These are phyloP conservation scores for Norana najaformis DNA, from an alignment of 2,888 invertebrate genomes.

Conservation along the genomic window DNA sequence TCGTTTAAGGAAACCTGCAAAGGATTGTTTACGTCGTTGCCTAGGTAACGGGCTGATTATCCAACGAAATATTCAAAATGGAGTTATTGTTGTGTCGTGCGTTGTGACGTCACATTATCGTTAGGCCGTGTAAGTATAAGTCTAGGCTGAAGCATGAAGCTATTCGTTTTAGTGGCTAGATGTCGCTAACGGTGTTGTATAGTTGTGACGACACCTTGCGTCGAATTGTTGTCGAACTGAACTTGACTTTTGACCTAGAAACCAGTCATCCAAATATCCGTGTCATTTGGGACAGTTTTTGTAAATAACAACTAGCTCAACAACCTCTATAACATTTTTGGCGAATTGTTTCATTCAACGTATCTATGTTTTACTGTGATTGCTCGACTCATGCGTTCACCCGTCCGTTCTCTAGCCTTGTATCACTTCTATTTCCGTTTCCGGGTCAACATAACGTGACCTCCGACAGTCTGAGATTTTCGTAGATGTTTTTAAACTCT, in stretches of 20 bases:
- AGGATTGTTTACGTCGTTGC: neutral
- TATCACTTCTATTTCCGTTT: neutral
- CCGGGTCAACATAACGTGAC: neutral
- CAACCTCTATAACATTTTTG: too few relatives aligned
- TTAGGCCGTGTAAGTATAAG: neutral
- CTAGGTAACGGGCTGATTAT: neutral
- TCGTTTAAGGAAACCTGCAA: neutral
- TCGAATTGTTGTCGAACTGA: neutral
- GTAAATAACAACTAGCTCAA: neutral
- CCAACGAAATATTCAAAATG: neutral
- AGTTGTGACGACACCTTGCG: neutral
- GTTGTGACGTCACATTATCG: neutral
- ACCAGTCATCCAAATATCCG: neutral
- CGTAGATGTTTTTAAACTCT: neutral
- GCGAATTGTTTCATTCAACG: too few relatives aligned
- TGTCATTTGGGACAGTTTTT: neutral
- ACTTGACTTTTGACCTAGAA: too few relatives aligned
- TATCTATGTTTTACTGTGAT: neutral
- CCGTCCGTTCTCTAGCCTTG: neutral
- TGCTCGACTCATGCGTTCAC: neutral
- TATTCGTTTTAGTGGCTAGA: neutral
- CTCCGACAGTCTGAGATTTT: neutral
- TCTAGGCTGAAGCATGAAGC: neutral
- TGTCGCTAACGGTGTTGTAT: constrained; percentile 5
- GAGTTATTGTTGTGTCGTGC: neutral